A percentile compares a stretch with the other conserved stretches of the same genome.
Conservation (phyloP, 30 jellyfish, hydroid and myxozoan genomes). For the Cassiopea xamachana region DNA sequence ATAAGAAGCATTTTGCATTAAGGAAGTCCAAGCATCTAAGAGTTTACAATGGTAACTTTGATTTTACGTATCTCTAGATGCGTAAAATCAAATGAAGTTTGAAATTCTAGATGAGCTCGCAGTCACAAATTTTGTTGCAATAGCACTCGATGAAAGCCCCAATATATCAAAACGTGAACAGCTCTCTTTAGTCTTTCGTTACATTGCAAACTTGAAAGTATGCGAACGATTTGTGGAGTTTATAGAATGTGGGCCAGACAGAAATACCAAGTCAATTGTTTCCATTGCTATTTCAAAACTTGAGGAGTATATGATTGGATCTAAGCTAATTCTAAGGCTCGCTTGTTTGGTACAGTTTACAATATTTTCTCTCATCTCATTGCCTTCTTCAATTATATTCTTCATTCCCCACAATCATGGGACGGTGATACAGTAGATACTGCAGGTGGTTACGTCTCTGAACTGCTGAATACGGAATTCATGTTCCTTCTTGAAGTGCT, state of each 20-base stretch:
- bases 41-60: too few relatives aligned
- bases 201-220: conserved; percentile 21
- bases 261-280: conserved; percentile 21
- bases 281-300: conserved; percentile 12
- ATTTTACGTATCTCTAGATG: too few relatives aligned
- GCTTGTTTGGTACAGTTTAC: conserved; percentile 48
- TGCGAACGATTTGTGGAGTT: conserved; percentile 26
- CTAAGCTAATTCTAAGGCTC: conserved; percentile 66
- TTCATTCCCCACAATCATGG: conserved; percentile 45
- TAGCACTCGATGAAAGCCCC: conserved; percentile 64
- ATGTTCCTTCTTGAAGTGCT: conserved; percentile 46
- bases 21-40: too few relatives aligned
- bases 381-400: conserved; percentile 46
- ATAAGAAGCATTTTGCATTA: too few relatives aligned
- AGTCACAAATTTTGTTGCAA: conserved; percentile 37
- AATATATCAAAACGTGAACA: conserved; percentile 44
- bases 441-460: conserved; percentile 44
- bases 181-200: conserved; percentile 36
- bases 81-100: too few relatives aligned
- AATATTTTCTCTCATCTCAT: conserved; percentile 26
- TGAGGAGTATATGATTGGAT: conserved; percentile 24
- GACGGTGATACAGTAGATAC: conserved; percentile 43
- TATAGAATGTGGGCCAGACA: conserved; percentile 21
- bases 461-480: conserved; percentile 28
- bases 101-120: conserved; percentile 44